Base-by-base conservation (phyloP, 2,113 vertebrate genomes). In the Callithrix jacchus region DNA sequence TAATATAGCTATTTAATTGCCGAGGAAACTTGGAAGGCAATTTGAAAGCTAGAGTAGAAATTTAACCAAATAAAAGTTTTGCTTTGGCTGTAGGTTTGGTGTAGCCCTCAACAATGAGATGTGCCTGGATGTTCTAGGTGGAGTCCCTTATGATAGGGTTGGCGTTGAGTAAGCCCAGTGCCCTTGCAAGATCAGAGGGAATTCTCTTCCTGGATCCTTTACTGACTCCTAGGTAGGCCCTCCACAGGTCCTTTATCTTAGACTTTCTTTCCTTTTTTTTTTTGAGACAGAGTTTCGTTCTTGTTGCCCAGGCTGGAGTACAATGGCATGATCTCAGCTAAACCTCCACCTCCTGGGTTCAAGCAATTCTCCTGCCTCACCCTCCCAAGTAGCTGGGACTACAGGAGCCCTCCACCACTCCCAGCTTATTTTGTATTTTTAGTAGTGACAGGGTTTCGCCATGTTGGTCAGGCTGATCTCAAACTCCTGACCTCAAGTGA, bases 1-100 rank as follows among this genome's bases (percentile, higher is more conserved):
- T 86, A 80, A 85, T 87, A 84, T 86, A 83, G 93, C 92, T 85
- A 83, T 76, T 90, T 89, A 87, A 82, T 80, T 82, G 93, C 89
- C 76, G 82, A 80, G 92, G 64, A 95, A 97, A 95, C 61, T 90
- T 93, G 81, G 70, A 95, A 97, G 73, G 74, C 71, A 54, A 6
- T 79, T 93, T 95, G 87, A 93, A 97, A 98, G 64, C 64, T 71
- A 47, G 87, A 73, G 3, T 52, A 73, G 92, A 96, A 68, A 76
- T 58, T 73, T 92, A 91, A 94, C 66, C 77, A 91, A 81, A 4
- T 52, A n/a, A 61, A 82, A 85, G 56, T 70, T 86, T 88, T 68
- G 4, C 85, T 85, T 94, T 58, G 92, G 45, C 92, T 71, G 0
- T 76, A 71, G 86, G 61, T 42, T 87, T 52, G 17, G 12, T 37